phyloP scores from a whole-genome alignment of 2,797 vertebrate species.

The Bryconaethiops microstoma region DNA sequence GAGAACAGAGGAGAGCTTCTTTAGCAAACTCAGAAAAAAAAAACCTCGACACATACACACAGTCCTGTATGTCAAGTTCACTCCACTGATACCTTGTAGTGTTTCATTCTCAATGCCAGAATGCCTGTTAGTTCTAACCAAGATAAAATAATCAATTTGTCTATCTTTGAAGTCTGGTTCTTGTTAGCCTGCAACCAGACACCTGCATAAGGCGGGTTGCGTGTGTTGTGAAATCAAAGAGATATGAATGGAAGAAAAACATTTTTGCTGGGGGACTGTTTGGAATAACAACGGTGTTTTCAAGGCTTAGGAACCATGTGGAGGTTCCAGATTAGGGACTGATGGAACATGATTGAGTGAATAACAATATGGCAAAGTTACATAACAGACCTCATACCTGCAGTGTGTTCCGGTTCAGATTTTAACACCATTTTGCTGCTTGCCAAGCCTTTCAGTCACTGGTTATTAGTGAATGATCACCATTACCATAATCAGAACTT shows the following conservation, averaged over 20 bases:
- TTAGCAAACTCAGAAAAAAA: slow-evolving; percentile 2
- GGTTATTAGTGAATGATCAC: slow-evolving; percentile 1
- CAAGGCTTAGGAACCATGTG: slow-evolving; percentile 18
- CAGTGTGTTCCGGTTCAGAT: background rate
- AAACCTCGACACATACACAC: background rate
- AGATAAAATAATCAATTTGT: slow-evolving; percentile 47
- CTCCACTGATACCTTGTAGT: slow-evolving; percentile 1
- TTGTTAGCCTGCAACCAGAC: slow-evolving; percentile 40
- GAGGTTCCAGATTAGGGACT: slow-evolving; percentile 29
- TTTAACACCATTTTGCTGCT: slow-evolving; percentile 18
- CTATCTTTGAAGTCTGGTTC: slow-evolving; percentile 47
- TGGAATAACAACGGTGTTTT: slow-evolving; percentile 34
- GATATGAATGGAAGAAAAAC: slow-evolving; percentile 38
- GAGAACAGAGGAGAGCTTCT: slow-evolving; percentile 39
- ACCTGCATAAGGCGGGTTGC: slow-evolving; percentile 11
- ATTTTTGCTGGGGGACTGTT: slow-evolving; percentile 23
- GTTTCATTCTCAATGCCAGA: slow-evolving; percentile 32
- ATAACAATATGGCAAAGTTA: slow-evolving; percentile 11
- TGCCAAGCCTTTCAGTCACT: slow-evolving; percentile 31
- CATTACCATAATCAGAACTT: background rate
- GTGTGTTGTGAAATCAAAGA: slow-evolving; percentile 40
- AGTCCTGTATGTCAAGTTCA: slow-evolving; percentile 10
- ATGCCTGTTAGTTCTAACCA: slow-evolving; percentile 17
- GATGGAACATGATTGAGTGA: slow-evolving; percentile 30
- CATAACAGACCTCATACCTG: slow-evolving; percentile 4